These are phyloP conservation scores for Anneissia japonica DNA, from an alignment of 35 echinoderm and acorn worm genomes.

Conservation along the genomic window DNA sequence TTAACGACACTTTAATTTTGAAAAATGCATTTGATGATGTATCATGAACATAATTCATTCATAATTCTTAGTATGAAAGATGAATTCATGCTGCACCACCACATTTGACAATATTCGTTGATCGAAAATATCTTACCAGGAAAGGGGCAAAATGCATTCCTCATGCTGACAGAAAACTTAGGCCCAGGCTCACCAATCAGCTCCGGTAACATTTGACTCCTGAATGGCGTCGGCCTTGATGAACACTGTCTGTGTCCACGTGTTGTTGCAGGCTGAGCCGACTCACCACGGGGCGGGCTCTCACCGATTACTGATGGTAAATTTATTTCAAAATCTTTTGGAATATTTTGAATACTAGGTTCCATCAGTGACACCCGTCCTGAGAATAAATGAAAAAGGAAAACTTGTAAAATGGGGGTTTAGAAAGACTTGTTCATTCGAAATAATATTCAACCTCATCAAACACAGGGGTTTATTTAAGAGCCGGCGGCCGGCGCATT, in stretches of 20 bases:
- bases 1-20: no score
- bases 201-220: background rate
- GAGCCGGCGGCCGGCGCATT: no score
- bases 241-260: background rate
- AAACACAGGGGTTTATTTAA: no score
- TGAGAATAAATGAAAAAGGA: background rate
- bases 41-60: no score
- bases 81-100: no score
- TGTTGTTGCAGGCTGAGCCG: background rate
- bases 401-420: background rate
- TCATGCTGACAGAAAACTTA: slow-evolving; percentile 69
- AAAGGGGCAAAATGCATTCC: slow-evolving; percentile 87
- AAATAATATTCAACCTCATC: no score
- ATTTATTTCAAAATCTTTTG: slow-evolving; percentile 96
- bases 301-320: slow-evolving; percentile 93
- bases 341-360: slow-evolving; percentile 88
- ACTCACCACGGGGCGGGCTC: slow-evolving; percentile 51
- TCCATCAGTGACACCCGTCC: slow-evolving; percentile 64
- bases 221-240: background rate
- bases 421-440: background rate
- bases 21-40: no score
- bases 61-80: no score
- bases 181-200: slow-evolving; percentile 8
- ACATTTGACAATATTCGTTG: no score
- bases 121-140: slow-evolving; percentile 42